Evolutionary conservation across 2,888 invertebrate genomes (phyloP).

Genomic region (Cactoblastis cactorum): DNA sequence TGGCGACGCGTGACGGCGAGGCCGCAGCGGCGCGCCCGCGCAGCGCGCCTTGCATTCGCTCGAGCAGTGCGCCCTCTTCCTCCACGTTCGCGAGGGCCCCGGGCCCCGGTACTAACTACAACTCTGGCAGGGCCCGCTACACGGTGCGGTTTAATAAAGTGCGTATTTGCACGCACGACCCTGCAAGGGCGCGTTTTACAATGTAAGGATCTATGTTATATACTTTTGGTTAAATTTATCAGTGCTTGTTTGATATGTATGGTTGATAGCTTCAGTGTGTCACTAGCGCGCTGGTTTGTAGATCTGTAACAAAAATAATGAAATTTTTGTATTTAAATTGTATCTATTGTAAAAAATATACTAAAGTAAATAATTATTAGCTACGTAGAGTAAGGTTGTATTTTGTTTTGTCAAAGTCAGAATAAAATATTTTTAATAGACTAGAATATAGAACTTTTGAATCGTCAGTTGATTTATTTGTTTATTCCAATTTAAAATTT

Average conservation of each 20-base stretch:
- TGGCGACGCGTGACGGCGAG: conserved; percentile 85
- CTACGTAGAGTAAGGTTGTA: too few species aligned
- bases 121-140: neutral
- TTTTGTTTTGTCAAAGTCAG: too few species aligned
- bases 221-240: conserved; percentile 29
- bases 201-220: too few species aligned
- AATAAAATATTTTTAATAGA: too few species aligned
- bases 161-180: neutral
- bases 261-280: conserved; percentile 40
- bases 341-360: too few species aligned
- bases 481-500: too few species aligned
- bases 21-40: conserved; percentile 84
- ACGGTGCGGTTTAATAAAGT: neutral
- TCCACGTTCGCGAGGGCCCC: conserved; percentile 65
- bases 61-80: conserved; percentile 80
- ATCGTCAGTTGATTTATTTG: too few species aligned
- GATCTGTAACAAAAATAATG: conserved; percentile 58
- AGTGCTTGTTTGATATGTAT: conserved; percentile 76
- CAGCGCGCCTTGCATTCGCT: conserved; percentile 83
- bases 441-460: too few species aligned
- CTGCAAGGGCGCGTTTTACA: too few species aligned
- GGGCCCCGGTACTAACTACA: conserved; percentile 32
- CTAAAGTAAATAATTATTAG: too few species aligned
- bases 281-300: conserved; percentile 55
- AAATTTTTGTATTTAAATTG: too few species aligned